Conservation (phyloP, 2,797 vertebrate genomes). For the Knipowitschia caucasica region DNA sequence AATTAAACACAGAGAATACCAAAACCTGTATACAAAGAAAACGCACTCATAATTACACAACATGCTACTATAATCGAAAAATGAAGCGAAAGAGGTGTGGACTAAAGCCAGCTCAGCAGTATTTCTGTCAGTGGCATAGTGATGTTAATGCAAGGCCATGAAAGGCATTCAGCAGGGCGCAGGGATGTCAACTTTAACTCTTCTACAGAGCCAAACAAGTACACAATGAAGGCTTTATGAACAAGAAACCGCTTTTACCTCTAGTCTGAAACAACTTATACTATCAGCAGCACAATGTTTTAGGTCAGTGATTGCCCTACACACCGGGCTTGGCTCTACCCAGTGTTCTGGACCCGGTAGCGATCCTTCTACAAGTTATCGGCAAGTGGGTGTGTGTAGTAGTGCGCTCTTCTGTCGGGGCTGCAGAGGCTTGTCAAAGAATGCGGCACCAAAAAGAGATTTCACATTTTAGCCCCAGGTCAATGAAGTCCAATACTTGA, state of each 20-base stretch:
- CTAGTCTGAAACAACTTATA: neutral
- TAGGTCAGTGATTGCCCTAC: neutral
- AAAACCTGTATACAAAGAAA: slow-evolving; percentile 1
- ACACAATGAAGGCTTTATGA: slow-evolving; percentile 49
- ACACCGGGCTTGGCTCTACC: neutral
- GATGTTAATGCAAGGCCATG: slow-evolving; percentile 75
- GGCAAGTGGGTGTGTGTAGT: slow-evolving; percentile 20
- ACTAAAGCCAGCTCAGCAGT: slow-evolving; percentile 68
- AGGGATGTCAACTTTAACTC: slow-evolving; percentile 58
- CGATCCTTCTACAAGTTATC: neutral
- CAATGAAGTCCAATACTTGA: neutral
- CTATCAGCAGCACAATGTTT: neutral
- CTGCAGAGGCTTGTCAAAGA: slow-evolving; percentile 54
- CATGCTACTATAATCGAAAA: neutral
- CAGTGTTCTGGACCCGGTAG: neutral
- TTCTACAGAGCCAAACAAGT: slow-evolving; percentile 54
- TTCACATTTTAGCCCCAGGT: slow-evolving; percentile 41
- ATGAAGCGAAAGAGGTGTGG: slow-evolving; percentile 38
- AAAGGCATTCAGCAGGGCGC: slow-evolving; percentile 70
- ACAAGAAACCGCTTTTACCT: slow-evolving; percentile 10
- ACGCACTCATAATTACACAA: neutral
- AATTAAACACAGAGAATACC: neutral
- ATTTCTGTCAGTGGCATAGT: slow-evolving; percentile 79
- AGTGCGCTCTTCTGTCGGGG: slow-evolving; percentile 11
- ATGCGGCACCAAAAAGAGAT: slow-evolving; percentile 39